Conservation (phyloP, 2,113 vertebrate genomes). For the Hyperoodon ampullatus region DNA sequence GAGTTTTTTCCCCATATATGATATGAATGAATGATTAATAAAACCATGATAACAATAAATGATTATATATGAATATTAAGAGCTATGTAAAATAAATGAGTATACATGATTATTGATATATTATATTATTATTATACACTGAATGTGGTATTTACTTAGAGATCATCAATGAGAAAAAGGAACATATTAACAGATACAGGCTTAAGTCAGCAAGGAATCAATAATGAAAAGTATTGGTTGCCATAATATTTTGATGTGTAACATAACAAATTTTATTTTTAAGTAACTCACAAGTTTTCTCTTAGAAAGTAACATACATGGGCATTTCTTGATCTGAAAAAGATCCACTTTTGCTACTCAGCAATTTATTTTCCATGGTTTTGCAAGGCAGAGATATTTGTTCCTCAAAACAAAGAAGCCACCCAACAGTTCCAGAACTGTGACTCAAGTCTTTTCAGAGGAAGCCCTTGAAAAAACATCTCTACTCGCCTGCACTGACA, state of each 20-base stretch:
- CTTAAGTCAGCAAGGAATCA: neutral
- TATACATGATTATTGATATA: neutral
- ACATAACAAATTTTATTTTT: neutral
- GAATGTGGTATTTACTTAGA: neutral
- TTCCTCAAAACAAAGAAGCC: conserved; percentile 71
- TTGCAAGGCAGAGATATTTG: conserved; percentile 57
- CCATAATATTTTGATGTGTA: neutral
- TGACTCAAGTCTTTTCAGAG: conserved; percentile 42
- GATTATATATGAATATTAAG: neutral
- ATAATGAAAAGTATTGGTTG: neutral
- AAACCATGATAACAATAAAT: neutral
- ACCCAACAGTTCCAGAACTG: conserved; percentile 3
- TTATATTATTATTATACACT: neutral
- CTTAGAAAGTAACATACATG: neutral
- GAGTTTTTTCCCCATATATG: neutral
- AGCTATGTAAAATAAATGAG: neutral
- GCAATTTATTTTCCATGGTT: conserved; percentile 52
- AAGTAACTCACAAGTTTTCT: neutral
- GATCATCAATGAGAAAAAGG: neutral
- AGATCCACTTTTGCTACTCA: conserved; percentile 48
- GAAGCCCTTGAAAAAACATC: conserved; percentile 1
- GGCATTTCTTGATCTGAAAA: conserved; percentile 17
- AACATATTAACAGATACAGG: neutral
- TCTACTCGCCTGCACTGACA: neutral
- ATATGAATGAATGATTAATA: neutral